These are phyloP conservation scores for Brachyhypopomus occidentalis DNA, from an alignment of 2,113 vertebrate genomes.

Conservation along the genomic window DNA sequence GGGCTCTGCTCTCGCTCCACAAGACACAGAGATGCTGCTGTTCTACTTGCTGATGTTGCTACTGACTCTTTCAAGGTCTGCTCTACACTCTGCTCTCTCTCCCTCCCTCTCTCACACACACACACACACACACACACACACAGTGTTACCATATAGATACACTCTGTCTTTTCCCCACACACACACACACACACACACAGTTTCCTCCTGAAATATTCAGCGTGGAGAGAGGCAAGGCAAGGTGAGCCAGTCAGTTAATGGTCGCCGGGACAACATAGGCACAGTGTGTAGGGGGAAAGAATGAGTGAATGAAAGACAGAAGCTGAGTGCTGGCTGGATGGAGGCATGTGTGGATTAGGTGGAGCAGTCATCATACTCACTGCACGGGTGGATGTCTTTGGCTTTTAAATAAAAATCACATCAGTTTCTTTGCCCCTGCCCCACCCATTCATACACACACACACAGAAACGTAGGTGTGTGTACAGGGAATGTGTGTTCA, in stretches of 20 bases:
- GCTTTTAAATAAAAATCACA: too few relatives aligned
- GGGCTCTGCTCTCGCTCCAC: conserved; percentile 39
- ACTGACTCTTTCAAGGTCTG: conserved; percentile 41
- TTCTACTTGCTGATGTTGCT: conserved; percentile 46
- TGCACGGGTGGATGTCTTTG: too few relatives aligned
- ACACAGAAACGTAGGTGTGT: too few relatives aligned
- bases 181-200: conserved; percentile 11
- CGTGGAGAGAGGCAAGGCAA: conserved; percentile 69
- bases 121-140: conserved; percentile 21
- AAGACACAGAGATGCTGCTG: conserved; percentile 58
- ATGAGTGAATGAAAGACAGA: conserved; percentile 66
- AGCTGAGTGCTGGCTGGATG: conserved; percentile 24
- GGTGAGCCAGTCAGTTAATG: conserved; percentile 72
- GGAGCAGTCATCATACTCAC: background rate
- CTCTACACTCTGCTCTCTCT: conserved; percentile 39
- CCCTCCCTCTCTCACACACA: conserved; percentile 31
- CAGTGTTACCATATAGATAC: background rate
- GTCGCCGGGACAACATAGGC: conserved; percentile 81
- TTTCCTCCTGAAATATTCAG: conserved; percentile 80
- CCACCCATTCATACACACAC: too few relatives aligned
- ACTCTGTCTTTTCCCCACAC: conserved; percentile 39
- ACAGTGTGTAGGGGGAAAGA: conserved; percentile 52
- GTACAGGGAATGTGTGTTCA: too few relatives aligned
- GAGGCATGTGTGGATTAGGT: background rate
- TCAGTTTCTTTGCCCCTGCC: too few relatives aligned